Evolutionary conservation across 2,113 vertebrate species (phyloP), one percentile per base, ranked within the genome.

Genomic region (Silurus meridionalis): DNA sequence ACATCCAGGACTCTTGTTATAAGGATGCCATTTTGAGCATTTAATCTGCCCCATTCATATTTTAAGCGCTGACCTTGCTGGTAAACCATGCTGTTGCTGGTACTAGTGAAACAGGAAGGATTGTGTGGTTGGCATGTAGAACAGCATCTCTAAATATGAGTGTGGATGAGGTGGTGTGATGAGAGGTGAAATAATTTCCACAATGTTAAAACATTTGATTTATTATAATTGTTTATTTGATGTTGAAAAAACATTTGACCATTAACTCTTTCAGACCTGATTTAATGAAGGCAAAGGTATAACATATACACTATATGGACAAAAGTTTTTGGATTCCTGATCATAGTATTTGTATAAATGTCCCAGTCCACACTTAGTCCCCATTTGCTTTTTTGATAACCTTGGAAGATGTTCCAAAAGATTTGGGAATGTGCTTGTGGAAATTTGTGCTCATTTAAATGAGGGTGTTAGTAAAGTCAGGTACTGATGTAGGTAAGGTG

Each of bases 111-210:
- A 87, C 77, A 78, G 86, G 86, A 88, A 81, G 79, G 48, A 28
- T 57, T 82, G 57, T 89, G 83, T 85, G 88, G 88, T 85, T 87
- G 52, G 71, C 83, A 82, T 64, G 37, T 88, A 53, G 58, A 83
- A 69, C 15, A 78, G 66, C 67, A 60, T 21, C 82, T 83, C 8
- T 63, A 23, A 67, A 25, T 82, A 78, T 83, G 80, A 48, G 79
- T 81, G 55, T 1, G 21, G 15, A 52, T 53, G 28, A 58, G 84
- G 19, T 4, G 6, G 48, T 61, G 61, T 67, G 50, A 53, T 74
- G n/a, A 82, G 58, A 82, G 79, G 23, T 61, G 9, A 74, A 75
- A 50, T 50, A 63, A 48, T 71, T 83, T 57, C 64, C 53, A 82
- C 37, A 37, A 37, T 37, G 37, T 37, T 37, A 37, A 37, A 37